Base-by-base conservation (phyloP, 2,113 vertebrate species). In the Sphyrna mokarran region DNA sequence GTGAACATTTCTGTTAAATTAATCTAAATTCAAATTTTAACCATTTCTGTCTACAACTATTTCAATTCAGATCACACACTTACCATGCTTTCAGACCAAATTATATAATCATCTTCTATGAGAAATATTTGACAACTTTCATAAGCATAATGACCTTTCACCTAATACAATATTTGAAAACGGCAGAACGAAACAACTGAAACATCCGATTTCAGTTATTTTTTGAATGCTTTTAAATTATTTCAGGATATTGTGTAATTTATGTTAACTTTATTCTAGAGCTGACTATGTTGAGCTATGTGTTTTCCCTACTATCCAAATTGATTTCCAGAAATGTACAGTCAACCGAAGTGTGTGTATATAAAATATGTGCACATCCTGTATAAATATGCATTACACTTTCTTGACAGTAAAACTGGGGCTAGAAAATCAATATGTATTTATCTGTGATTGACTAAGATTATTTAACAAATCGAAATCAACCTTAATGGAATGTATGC, bases 1-100 rank as follows among this genome's bases (percentile, higher is more conserved):
- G 22, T 89, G 22, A 86, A 48, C 40, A 43, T 48, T 43, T 86
- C 83, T 89, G 23, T 58, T 89, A 58, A 89, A 89, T 89, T 29
- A 58, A 58, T 89, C 11, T 89, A 89, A 89, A 89, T 23, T 89
- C 22, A 89, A 89, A 89, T 89, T 58, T 10, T 89, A 89, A 69
- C 90, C 8, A n/a, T 40, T 20, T 90, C 23, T 94, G 61, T 40
- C 33, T 93, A 3, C 61, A 68, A 29, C 33, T 13, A 63, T 43
- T 66, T 40, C 37, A 1, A 20, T 11, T 94, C 14, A 40, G 63
- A 40, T 3, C 13, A 90, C 11, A 69, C n/a, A 94, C 69, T 68
- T 68, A 23, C 61, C 13, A 18, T 40, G n/a, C 33, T 94, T 94
- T 11, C 7, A 68, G 61, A 20, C 61, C n/a, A 94, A 69, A 68